phyloP scores from a whole-genome alignment of 2,797 vertebrate species.

The Tiaroga cobitis region DNA sequence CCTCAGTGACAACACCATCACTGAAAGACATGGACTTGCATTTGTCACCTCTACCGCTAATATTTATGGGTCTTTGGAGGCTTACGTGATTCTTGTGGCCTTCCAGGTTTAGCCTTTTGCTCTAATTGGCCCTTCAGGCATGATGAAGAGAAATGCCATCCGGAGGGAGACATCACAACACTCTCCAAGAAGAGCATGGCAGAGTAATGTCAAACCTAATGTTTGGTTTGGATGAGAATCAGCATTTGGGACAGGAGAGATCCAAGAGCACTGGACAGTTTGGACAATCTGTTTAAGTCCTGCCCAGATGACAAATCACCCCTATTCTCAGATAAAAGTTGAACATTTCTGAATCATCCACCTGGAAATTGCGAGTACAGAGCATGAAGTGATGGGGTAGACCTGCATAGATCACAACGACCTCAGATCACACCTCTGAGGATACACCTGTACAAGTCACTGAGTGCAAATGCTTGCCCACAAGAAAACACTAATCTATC shows the following conservation, averaged over 20 bases:
- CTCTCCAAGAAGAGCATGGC: slow-evolving; percentile 44
- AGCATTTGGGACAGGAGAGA: slow-evolving; percentile 32
- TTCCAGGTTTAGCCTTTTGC: slow-evolving; percentile 18
- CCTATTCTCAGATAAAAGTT: slow-evolving; percentile 43
- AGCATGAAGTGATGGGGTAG: slow-evolving; percentile 1
- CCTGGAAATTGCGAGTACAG: slow-evolving; percentile 17
- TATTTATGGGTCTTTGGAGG: slow-evolving; percentile 31
- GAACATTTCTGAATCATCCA: slow-evolving; percentile 17
- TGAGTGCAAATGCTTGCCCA: neutral
- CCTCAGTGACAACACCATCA: slow-evolving; percentile 44
- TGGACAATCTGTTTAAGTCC: slow-evolving; percentile 11
- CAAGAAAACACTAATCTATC: neutral
- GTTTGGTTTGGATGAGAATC: slow-evolving; percentile 59
- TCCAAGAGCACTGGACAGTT: slow-evolving; percentile 31
- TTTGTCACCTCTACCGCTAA: neutral
- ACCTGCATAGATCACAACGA: slow-evolving; percentile 34
- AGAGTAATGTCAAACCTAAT: slow-evolving; percentile 19
- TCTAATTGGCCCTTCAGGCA: slow-evolving; percentile 60
- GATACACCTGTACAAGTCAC: slow-evolving; percentile 18
- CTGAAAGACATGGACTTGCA: neutral
- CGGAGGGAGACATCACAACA: slow-evolving; percentile 62
- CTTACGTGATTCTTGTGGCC: slow-evolving; percentile 1
- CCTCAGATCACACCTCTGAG: slow-evolving; percentile 20
- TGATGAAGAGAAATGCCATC: slow-evolving; percentile 67
- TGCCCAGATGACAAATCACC: slow-evolving; percentile 31